These are phyloP conservation scores for Edolisoma coerulescens DNA, from an alignment of 2,113 vertebrate genomes.

Conservation along the genomic window DNA sequence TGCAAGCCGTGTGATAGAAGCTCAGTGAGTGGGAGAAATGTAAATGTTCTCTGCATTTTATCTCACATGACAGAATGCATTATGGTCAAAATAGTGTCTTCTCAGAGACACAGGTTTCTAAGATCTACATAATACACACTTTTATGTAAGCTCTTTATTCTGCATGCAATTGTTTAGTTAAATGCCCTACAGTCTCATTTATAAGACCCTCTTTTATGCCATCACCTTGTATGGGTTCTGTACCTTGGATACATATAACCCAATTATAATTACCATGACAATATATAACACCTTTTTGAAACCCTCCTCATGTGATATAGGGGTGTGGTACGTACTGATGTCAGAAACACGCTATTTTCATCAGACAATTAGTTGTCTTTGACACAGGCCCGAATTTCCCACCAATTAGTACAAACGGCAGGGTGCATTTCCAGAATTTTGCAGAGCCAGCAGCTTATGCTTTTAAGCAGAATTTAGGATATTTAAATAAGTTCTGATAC, in stretches of 20 bases:
- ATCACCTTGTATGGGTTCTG: slow-evolving; percentile 47
- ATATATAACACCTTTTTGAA: slow-evolving; percentile 73
- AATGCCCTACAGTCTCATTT: slow-evolving; percentile 68
- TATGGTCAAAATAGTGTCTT: slow-evolving; percentile 77
- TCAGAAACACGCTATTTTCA: slow-evolving; percentile 79
- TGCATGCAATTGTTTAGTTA: slow-evolving; percentile 62
- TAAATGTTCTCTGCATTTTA: slow-evolving; percentile 72
- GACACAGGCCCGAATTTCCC: slow-evolving; percentile 73
- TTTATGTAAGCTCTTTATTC: slow-evolving; percentile 63
- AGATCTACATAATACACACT: slow-evolving; percentile 67
- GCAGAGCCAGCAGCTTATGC: slow-evolving; percentile 48
- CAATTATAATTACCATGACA: slow-evolving; percentile 77
- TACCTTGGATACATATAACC: slow-evolving; percentile 73
- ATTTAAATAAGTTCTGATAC: slow-evolving; percentile 62
- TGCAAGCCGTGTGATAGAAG: slow-evolving; percentile 67
- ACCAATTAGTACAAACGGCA: slow-evolving; percentile 78
- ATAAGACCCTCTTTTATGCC: slow-evolving; percentile 53
- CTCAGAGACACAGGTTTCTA: slow-evolving; percentile 67
- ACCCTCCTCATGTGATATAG: slow-evolving; percentile 58
- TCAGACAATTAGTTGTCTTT: slow-evolving; percentile 81
- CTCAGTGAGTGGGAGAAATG: slow-evolving; percentile 76
- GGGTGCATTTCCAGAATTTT: slow-evolving; percentile 77
- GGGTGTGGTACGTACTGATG: slow-evolving; percentile 68
- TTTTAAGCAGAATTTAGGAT: slow-evolving; percentile 63
- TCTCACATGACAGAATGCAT: slow-evolving; percentile 80